Evolutionary conservation across 1,140 invertebrate genomes (phyloP).

Genomic region (Anadara kagoshimensis): DNA sequence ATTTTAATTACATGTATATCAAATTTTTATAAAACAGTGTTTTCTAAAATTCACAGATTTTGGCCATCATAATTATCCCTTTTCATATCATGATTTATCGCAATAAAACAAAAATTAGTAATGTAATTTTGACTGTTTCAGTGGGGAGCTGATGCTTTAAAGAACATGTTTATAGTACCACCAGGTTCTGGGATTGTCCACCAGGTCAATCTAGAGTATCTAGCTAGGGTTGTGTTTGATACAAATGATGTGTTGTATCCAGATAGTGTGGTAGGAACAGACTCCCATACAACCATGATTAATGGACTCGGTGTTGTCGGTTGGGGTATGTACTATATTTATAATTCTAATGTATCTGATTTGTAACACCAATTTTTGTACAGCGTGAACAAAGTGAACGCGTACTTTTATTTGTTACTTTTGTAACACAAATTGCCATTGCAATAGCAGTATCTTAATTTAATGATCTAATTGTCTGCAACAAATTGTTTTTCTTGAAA

Average conservation of each 20-base stretch:
- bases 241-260: constrained; percentile 85
- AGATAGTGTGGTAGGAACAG: constrained; percentile 98
- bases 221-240: constrained; percentile 95
- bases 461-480: no score
- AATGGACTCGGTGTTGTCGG: constrained; percentile 88
- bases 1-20: no score
- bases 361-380: background rate
- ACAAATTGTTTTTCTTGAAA: no score
- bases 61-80: no score
- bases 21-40: no score
- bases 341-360: background rate
- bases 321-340: constrained; percentile 76
- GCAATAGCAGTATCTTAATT: no score
- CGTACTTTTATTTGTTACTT: background rate
- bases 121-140: constrained; percentile 62
- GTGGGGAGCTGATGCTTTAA: constrained; percentile 97
- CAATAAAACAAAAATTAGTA: no score
- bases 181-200: constrained; percentile 99
- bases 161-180: constrained; percentile 98
- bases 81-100: no score
- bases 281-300: constrained; percentile 99
- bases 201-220: constrained; percentile 97
- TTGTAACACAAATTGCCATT: no score
- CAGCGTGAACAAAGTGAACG: background rate
- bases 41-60: no score